Evolutionary conservation across 1,140 invertebrate species (phyloP), one percentile per base, ranked within the genome.

Genomic region (Pollicipes pollicipes): DNA sequence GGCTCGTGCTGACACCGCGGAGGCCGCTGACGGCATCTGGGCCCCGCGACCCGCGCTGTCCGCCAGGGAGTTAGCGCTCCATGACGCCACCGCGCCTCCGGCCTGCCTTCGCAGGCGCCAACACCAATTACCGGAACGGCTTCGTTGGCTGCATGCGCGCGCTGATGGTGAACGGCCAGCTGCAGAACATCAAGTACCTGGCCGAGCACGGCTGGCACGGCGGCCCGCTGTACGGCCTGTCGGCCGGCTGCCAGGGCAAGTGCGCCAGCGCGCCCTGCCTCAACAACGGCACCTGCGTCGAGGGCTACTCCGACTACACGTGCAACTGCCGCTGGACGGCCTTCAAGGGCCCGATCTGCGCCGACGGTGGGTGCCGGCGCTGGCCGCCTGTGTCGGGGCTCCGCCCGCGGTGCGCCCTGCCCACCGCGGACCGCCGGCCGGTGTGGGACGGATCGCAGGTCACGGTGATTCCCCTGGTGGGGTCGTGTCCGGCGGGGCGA

Each of bases 261-360:
- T 98, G 95, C 80, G 83, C 86, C 74, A 95, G 90, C 72, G 90
- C 82, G 79, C 95, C 95, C 8, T 98, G 95, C 76, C 84, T 97
- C 16, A 98, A 98, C 79, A 95, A 95, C 78, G 95, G 95, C 45
- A 96, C 93, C 0, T 98, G 95, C 77, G 84, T 86, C 68, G 95
- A 98, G 81, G 85, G 87, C n/a, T 98, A 97, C 79, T 90, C 94
- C 78, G 84, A 87, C 6, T 98, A 96, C 79, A 84, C 82, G 63
- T 98, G 95, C 81, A 95, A 98, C 79, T 98, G 96, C 77, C 87
- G 95, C 69, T 98, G 93, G 88, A 98, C 95, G 27, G 90, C 95
- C 2, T 98, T 97, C 80, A 95, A 97, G 80, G 96, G 95, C 70
- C 93, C 92, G 68, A 97, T 97, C 79, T 98, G 95, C 81, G 95